phyloP scores from a whole-genome alignment of 2,888 invertebrate genomes.

The Phaedon cochleariae region DNA sequence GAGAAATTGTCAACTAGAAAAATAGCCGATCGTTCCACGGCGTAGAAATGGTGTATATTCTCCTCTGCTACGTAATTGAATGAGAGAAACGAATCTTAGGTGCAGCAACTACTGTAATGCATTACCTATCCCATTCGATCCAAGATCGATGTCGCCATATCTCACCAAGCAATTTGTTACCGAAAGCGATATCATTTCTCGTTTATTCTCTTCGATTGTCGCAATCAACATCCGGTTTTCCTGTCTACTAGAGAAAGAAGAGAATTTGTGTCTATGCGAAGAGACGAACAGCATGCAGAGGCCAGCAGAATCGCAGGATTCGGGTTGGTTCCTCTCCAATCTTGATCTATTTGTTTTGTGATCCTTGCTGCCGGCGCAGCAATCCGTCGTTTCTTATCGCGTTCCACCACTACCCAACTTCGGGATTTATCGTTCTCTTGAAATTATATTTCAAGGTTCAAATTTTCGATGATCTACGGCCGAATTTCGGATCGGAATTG shows the following conservation, averaged over 20 bases:
- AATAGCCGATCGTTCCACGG: neutral
- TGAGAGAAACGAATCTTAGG: conserved; percentile 29
- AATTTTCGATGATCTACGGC: conserved; percentile 59
- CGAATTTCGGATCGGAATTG: conserved; percentile 62
- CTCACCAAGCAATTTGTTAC: conserved; percentile 56
- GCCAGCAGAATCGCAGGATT: conserved; percentile 52
- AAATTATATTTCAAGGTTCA: conserved; percentile 63
- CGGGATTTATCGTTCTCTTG: conserved; percentile 56
- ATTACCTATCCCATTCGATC: conserved; percentile 26
- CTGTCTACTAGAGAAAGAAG: conserved; percentile 58
- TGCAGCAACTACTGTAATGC: conserved; percentile 25
- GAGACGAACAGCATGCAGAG: conserved; percentile 56
- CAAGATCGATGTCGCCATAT: conserved; percentile 50
- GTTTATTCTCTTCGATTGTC: conserved; percentile 59
- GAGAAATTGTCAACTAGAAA: too few relatives aligned
- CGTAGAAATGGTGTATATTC: conserved; percentile 24
- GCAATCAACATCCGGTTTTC: conserved; percentile 63
- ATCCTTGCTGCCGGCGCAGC: conserved; percentile 59
- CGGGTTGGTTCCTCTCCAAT: conserved; percentile 55
- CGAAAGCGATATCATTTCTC: conserved; percentile 56
- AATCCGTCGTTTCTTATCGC: conserved; percentile 60
- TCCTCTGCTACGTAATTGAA: conserved; percentile 29
- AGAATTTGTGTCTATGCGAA: conserved; percentile 53
- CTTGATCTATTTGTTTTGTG: conserved; percentile 64
- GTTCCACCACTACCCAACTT: conserved; percentile 54